phyloP scores from a whole-genome alignment of 2,113 vertebrate species.

The Pantherophis guttatus region DNA sequence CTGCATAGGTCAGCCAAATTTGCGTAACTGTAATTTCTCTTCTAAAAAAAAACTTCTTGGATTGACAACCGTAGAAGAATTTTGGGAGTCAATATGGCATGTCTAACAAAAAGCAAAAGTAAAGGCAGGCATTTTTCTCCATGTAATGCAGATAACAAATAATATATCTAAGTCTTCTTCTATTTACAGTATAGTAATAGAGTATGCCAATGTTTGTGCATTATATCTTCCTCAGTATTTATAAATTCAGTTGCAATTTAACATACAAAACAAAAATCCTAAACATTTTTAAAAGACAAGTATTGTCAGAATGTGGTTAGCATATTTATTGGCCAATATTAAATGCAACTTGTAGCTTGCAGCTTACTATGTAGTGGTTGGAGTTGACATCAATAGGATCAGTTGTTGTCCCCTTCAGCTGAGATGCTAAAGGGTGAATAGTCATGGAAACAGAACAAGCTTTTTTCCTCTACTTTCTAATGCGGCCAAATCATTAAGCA shows the following conservation, averaged over 20 bases:
- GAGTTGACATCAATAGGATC: background rate
- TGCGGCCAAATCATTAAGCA: slow-evolving; percentile 11
- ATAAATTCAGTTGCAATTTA: background rate
- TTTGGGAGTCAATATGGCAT: background rate
- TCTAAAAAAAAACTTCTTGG: background rate
- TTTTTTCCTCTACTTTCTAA: slow-evolving; percentile 20
- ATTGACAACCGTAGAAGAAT: background rate
- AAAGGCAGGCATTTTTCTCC: background rate
- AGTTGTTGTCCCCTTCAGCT: slow-evolving; percentile 3
- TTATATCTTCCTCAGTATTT: background rate
- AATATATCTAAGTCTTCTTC: background rate
- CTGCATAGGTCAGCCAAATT: background rate
- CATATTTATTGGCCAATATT: background rate
- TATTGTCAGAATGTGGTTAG: slow-evolving; percentile 1
- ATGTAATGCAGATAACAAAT: background rate
- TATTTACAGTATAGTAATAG: background rate
- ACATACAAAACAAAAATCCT: background rate
- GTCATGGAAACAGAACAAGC: background rate
- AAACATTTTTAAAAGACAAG: background rate
- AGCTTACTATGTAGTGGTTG: background rate
- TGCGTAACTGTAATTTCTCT: background rate
- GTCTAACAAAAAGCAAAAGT: background rate
- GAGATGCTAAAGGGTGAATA: slow-evolving; percentile 23
- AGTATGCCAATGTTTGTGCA: background rate
- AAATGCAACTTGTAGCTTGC: background rate